Conservation (phyloP, 1,140 invertebrate genomes). For the Ganaspis sp. region DNA sequence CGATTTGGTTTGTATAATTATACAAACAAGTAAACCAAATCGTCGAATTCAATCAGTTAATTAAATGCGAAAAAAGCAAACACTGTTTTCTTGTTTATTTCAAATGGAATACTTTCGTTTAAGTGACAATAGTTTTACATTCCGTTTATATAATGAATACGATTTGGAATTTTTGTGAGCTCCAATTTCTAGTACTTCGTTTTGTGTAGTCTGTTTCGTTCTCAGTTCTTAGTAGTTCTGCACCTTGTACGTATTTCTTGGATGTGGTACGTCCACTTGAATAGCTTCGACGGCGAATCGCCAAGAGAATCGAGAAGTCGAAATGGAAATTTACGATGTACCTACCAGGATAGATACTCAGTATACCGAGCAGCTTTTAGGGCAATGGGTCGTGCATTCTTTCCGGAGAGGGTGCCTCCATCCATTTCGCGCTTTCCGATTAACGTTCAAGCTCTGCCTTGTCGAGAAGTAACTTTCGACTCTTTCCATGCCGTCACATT, state of each 20-base stretch:
- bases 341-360: slow-evolving; percentile 59
- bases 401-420: slow-evolving; percentile 48
- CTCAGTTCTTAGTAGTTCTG: slow-evolving; percentile 34
- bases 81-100: neutral
- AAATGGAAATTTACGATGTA: slow-evolving; percentile 68
- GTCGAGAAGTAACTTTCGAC: neutral
- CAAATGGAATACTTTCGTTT: slow-evolving; percentile 45
- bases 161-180: slow-evolving; percentile 54
- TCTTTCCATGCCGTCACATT: no score
- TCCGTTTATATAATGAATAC: neutral
- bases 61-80: no score
- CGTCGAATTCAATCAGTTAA: no score
- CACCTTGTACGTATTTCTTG: slow-evolving; percentile 50
- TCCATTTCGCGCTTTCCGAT: slow-evolving; percentile 55
- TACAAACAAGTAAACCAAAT: no score
- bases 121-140: slow-evolving; percentile 50
- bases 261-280: slow-evolving; percentile 49
- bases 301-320: slow-evolving; percentile 60
- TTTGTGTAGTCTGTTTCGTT: slow-evolving; percentile 51
- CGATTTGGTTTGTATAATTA: no score
- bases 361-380: slow-evolving; percentile 63
- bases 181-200: slow-evolving; percentile 54
- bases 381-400: slow-evolving; percentile 66
- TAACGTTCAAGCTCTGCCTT: slow-evolving; percentile 47
- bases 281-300: slow-evolving; percentile 60